Percentiles rank a stretch among this genome's conserved stretches.
phyloP scores from a whole-genome alignment of 92 coral and sea anemone species.

The Anthopleura xanthogrammica region DNA sequence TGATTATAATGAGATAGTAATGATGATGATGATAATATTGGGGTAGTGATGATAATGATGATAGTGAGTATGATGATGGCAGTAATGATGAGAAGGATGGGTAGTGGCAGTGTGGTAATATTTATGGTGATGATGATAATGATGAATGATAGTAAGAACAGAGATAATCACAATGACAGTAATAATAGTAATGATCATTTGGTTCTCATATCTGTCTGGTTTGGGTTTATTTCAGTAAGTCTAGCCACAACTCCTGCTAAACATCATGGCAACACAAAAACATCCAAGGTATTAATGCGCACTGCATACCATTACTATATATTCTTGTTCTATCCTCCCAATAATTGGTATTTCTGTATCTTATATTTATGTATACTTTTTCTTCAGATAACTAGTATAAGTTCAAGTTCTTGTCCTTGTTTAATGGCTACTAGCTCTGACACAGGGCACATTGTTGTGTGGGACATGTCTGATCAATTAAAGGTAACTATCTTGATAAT shows the following conservation, averaged over 20 bases:
- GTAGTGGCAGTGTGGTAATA: too few relatives aligned
- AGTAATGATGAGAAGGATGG: too few relatives aligned
- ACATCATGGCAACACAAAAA: constrained; percentile 41
- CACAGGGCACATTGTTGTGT: constrained; percentile 80
- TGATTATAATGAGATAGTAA: too few relatives aligned
- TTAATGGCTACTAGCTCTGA: constrained; percentile 77
- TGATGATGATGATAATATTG: too few relatives aligned
- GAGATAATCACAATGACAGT: not conserved
- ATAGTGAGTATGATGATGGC: too few relatives aligned
- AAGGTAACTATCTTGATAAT: constrained; percentile 46
- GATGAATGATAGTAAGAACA: not conserved
- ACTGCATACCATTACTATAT: not conserved
- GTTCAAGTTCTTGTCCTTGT: constrained; percentile 78
- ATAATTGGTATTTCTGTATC: not conserved
- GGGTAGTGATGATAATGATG: too few relatives aligned
- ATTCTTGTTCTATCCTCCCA: not conserved
- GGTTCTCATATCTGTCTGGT: not conserved
- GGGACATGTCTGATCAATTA: constrained; percentile 93
- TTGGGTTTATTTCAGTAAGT: constrained; percentile 39
- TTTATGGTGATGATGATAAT: not conserved
- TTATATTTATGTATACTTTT: not conserved
- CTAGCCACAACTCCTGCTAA: constrained; percentile 81
- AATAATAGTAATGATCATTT: not conserved
- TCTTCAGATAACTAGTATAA: constrained; percentile 64
- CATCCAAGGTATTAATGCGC: constrained; percentile 39